These are phyloP conservation scores for Epinephelus awoara DNA, from an alignment of 2,797 vertebrate species.

Conservation along the genomic window DNA sequence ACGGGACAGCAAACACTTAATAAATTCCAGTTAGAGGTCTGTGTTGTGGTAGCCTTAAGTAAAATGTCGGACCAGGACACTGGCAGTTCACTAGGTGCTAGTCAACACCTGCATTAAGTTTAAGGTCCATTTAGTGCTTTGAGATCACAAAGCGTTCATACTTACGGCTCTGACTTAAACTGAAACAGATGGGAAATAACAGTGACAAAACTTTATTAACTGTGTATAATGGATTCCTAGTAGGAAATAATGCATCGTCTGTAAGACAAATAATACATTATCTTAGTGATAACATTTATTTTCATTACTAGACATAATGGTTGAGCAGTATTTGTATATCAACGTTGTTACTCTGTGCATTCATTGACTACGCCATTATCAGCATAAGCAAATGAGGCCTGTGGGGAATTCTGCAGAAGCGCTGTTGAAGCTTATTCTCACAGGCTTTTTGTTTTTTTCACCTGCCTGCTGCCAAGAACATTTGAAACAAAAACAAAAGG, in stretches of 20 bases:
- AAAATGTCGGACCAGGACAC: not conserved
- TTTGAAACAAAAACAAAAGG: constrained; percentile 28
- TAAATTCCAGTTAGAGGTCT: not conserved
- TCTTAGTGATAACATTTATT: not conserved
- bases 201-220: not conserved
- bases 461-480: not conserved
- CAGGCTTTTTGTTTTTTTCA: constrained; percentile 10
- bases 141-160: constrained; percentile 1
- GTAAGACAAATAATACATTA: not conserved
- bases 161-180: constrained; percentile 6
- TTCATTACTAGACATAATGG: not conserved
- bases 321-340: not conserved
- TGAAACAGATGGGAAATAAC: constrained; percentile 30
- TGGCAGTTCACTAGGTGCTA: not conserved
- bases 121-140: not conserved
- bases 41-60: not conserved
- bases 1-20: too few species aligned
- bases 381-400: constrained; percentile 26
- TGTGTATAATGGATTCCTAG: not conserved
- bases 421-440: constrained; percentile 21
- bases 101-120: constrained; percentile 26
- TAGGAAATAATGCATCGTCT: not conserved
- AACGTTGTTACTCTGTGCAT: not conserved
- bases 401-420: constrained; percentile 4
- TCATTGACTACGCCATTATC: constrained; percentile 54